Conservation (phyloP, 2,888 invertebrate genomes). For the Pollenia labialis region DNA sequence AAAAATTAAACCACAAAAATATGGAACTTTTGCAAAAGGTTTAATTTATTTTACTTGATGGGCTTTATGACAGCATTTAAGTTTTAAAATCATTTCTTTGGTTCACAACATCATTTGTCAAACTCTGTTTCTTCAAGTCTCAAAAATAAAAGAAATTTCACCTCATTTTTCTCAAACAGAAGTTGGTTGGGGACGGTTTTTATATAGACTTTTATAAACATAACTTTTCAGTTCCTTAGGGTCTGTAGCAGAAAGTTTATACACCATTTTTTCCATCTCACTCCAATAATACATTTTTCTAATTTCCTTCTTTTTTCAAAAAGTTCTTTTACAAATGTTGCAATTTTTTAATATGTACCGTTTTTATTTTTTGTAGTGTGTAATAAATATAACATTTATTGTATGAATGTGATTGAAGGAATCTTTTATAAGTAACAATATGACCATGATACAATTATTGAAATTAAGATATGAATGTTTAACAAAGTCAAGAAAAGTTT, state of each 20-base stretch:
- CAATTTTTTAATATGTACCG: not conserved
- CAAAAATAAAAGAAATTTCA: not conserved
- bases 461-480: constrained; percentile 63
- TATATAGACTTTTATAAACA: constrained; percentile 47
- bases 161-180: not conserved
- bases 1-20: no score
- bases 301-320: not conserved
- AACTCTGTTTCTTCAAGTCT: no score
- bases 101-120: no score
- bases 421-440: constrained; percentile 41
- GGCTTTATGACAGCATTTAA: no score
- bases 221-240: constrained; percentile 35
- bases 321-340: not conserved
- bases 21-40: no score
- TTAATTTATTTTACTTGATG: no score
- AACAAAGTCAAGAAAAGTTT: constrained; percentile 58
- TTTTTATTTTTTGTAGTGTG: not conserved
- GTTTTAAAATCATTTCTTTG: no score
- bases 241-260: constrained; percentile 4
- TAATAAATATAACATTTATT: constrained; percentile 61
- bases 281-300: no score
- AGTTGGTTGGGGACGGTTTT: not conserved
- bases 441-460: constrained; percentile 67
- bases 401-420: constrained; percentile 58
- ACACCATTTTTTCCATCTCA: no score